A percentile compares a stretch with the other conserved stretches of the same genome.
phyloP scores from a whole-genome alignment of 2,888 invertebrate species.

The Himalopsyche tibetana region DNA sequence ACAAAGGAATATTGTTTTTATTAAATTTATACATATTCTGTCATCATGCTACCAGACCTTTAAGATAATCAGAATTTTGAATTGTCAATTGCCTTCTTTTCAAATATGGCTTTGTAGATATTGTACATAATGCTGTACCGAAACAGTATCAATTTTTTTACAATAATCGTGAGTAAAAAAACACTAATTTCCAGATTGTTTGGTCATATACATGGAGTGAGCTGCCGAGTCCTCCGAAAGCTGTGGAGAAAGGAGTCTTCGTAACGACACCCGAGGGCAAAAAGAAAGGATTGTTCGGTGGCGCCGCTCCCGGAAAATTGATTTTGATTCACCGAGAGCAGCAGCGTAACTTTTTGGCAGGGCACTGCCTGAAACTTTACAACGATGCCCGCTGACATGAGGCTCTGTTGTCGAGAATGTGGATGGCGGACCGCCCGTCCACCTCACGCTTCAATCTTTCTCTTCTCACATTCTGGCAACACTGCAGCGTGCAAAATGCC shows the following conservation, averaged over 20 bases:
- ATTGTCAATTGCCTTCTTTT: too few relatives aligned
- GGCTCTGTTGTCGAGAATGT: constrained; percentile 63
- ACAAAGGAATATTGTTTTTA: too few relatives aligned
- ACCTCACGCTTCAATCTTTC: constrained; percentile 67
- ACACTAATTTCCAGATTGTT: constrained; percentile 77
- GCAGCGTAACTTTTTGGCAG: constrained; percentile 73
- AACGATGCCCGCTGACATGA: constrained; percentile 73
- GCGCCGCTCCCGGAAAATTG: constrained; percentile 80
- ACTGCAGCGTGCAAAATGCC: constrained; percentile 46
- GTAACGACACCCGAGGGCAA: constrained; percentile 77
- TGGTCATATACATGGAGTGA: constrained; percentile 89
- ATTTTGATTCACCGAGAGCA: constrained; percentile 75
- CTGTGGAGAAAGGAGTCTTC: constrained; percentile 83
- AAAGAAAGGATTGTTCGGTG: constrained; percentile 80
- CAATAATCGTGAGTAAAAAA: neutral
- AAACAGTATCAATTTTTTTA: neutral
- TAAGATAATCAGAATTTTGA: too few relatives aligned
- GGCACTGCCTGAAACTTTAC: constrained; percentile 73
- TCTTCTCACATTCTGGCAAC: constrained; percentile 31
- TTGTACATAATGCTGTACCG: neutral
- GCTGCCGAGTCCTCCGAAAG: constrained; percentile 81
- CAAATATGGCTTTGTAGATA: too few relatives aligned
- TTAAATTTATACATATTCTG: too few relatives aligned
- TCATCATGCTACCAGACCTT: too few relatives aligned
- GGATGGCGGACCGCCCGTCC: constrained; percentile 30